Conservation (phyloP, 1,140 invertebrate genomes). For the Spodoptera frugiperda region DNA sequence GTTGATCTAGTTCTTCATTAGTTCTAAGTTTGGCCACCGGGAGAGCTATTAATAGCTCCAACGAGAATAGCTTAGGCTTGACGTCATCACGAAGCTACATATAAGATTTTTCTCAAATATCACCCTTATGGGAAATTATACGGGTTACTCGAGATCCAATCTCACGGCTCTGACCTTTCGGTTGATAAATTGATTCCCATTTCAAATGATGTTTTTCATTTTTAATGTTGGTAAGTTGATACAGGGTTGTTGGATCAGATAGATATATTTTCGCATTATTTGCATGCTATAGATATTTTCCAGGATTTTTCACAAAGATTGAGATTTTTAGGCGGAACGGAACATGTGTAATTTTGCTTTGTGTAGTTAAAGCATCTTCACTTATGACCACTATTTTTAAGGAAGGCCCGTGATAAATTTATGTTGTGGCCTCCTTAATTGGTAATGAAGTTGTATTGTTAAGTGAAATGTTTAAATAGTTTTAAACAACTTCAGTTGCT, state of each 20-base stretch:
- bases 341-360: too few species aligned
- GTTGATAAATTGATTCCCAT: conserved; percentile 36
- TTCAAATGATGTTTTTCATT: background rate
- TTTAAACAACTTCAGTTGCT: too few species aligned
- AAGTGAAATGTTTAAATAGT: too few species aligned
- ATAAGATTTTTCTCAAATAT: conserved; percentile 20
- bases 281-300: background rate
- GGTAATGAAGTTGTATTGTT: too few species aligned
- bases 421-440: too few species aligned
- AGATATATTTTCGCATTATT: background rate
- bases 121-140: conserved; percentile 41
- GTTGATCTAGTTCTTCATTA: background rate
- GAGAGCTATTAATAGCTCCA: background rate
- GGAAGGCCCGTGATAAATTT: too few species aligned
- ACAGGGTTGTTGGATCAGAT: too few species aligned
- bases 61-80: conserved; percentile 12
- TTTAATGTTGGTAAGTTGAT: too few species aligned
- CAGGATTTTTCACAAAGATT: too few species aligned
- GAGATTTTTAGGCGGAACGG: too few species aligned
- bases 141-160: background rate
- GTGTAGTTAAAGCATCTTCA: too few species aligned
- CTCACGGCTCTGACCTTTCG: conserved; percentile 38
- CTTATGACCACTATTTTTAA: too few species aligned
- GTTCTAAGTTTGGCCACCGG: background rate
- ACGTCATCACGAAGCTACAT: conserved; percentile 16